These are phyloP conservation scores for Herpailurus yagouaroundi DNA, from an alignment of 2,113 vertebrate species.

Conservation along the genomic window DNA sequence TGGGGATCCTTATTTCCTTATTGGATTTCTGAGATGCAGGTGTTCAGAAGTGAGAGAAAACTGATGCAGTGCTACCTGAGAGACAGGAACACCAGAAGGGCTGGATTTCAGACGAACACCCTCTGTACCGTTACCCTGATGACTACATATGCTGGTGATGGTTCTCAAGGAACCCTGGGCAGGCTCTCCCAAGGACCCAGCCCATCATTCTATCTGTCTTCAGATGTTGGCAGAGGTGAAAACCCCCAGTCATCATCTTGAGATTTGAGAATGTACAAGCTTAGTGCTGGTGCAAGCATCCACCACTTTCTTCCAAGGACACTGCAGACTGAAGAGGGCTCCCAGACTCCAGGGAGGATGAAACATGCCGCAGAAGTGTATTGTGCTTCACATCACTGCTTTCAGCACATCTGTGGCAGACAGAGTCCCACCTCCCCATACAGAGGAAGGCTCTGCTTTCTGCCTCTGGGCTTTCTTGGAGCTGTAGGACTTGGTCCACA, in stretches of 20 bases:
- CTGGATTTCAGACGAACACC: neutral
- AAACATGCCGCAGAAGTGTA: rapidly evolving
- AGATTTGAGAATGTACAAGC: neutral
- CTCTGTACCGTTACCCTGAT: neutral
- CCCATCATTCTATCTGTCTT: neutral
- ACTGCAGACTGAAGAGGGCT: neutral
- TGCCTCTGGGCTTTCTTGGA: neutral
- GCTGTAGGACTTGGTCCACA: neutral
- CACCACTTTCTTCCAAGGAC: neutral
- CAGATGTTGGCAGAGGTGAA: neutral
- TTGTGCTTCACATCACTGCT: neutral
- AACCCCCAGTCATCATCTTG: neutral
- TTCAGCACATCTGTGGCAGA: neutral
- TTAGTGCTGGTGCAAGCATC: neutral
- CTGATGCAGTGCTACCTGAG: neutral
- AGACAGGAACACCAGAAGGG: neutral
- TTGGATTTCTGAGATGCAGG: neutral
- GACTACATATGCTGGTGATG: neutral
- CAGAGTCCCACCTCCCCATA: neutral
- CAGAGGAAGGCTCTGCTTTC: neutral
- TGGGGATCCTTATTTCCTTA: neutral
- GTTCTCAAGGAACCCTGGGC: neutral
- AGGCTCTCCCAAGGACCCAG: rapidly evolving
- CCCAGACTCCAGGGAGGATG: neutral
- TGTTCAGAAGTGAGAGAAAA: constrained; percentile 16